Evolutionary conservation across 1,140 invertebrate species (phyloP).

Genomic region (Dufourea novaeangliae): DNA sequence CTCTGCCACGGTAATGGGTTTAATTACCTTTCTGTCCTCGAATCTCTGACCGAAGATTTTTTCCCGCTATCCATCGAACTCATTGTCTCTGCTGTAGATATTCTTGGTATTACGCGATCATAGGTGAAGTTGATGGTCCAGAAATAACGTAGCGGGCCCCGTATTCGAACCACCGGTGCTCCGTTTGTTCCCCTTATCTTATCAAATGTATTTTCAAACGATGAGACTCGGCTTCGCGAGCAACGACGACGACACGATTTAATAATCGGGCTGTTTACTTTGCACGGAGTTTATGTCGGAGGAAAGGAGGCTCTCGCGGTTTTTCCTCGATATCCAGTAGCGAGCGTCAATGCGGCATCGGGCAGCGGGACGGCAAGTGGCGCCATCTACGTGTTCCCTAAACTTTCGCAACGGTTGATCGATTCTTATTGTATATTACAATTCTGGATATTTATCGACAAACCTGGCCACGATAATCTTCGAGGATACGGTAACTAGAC

Average conservation of each 20-base stretch:
- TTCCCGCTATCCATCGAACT: too few relatives aligned
- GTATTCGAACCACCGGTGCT: neutral
- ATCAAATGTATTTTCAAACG: constrained; percentile 7
- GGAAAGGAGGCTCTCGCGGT: neutral
- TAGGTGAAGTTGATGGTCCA: neutral
- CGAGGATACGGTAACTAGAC: too few relatives aligned
- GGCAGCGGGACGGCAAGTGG: constrained; percentile 65
- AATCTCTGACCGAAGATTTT: neutral
- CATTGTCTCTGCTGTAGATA: neutral
- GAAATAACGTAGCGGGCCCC: neutral
- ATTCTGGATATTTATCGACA: neutral
- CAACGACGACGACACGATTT: neutral
- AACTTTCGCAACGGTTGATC: neutral
- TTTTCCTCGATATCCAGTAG: constrained; percentile 64
- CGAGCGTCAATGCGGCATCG: constrained; percentile 70
- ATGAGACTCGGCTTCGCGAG: neutral
- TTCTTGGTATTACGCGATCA: neutral
- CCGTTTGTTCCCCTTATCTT: constrained; percentile 18
- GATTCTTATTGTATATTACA: neutral
- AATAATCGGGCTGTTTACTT: neutral
- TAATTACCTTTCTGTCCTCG: constrained; percentile 21
- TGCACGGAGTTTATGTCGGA: neutral
- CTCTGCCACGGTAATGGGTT: constrained; percentile 31
- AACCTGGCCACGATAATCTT: neutral
- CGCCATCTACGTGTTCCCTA: constrained; percentile 68